Evolutionary conservation across 2,797 vertebrate genomes (phyloP).

Genomic region (Lerista edwardsae): DNA sequence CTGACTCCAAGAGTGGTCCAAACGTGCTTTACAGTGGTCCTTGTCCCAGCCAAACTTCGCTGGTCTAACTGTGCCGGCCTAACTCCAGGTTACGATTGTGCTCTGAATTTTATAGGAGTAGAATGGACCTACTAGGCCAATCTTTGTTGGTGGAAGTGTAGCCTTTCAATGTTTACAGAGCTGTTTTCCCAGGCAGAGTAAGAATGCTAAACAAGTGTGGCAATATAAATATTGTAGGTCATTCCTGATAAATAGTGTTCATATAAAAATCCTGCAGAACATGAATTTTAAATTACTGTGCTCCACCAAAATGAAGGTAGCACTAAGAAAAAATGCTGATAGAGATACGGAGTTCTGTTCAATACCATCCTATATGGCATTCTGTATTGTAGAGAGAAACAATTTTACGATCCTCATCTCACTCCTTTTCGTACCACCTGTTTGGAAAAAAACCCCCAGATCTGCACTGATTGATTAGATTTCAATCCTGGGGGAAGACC

Average conservation of each 20-base stretch:
- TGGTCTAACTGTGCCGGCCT: no score
- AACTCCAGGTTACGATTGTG: no score
- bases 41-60: no score
- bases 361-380: background rate
- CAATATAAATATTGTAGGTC: background rate
- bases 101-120: background rate
- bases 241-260: no score
- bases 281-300: background rate
- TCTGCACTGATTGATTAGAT: background rate
- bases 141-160: background rate
- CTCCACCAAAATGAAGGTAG: no score
- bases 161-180: background rate
- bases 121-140: background rate
- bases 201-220: background rate
- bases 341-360: background rate
- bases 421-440: no score
- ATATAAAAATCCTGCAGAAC: background rate
- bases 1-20: no score
- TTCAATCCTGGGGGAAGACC: background rate
- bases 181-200: background rate
- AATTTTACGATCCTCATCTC: background rate
- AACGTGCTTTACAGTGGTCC: no score
- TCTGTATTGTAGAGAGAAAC: background rate
- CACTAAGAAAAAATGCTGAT: background rate
- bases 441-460: background rate